A percentile compares a stretch with the other conserved stretches of the same genome.
Evolutionary conservation across 2,113 vertebrate genomes (phyloP).

Genomic region (Bothrops jararaca): DNA sequence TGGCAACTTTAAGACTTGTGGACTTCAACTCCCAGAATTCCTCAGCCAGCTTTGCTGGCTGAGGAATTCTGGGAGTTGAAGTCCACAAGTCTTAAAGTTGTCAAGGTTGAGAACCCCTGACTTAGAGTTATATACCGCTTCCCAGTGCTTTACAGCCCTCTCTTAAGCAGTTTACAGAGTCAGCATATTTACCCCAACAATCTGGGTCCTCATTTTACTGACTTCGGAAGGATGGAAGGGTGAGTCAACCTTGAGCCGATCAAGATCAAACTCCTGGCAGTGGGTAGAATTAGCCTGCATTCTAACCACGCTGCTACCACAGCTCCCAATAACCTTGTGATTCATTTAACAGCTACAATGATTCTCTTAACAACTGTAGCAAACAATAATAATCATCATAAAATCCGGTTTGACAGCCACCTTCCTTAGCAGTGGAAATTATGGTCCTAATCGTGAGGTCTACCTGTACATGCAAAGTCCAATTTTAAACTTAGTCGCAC

Average conservation of each 20-base stretch:
- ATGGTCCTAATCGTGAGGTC: background rate
- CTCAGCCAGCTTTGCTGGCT: too few species aligned
- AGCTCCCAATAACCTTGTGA: background rate
- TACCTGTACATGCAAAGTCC: background rate
- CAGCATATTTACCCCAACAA: background rate
- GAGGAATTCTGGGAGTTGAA: too few species aligned
- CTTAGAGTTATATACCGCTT: background rate
- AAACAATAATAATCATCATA: background rate
- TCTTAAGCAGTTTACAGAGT: background rate
- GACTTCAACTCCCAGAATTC: too few species aligned
- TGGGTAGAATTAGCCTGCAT: background rate
- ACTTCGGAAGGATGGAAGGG: background rate
- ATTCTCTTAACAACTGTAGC: background rate
- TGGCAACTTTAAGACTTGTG: too few species aligned
- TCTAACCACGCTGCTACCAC: background rate
- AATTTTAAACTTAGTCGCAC: slow-evolving; percentile 13
- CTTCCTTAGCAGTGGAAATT: background rate
- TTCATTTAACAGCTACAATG: background rate
- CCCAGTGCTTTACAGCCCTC: background rate
- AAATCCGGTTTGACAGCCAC: background rate
- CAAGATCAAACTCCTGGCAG: background rate
- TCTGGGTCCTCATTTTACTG: background rate
- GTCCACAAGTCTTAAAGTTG: too few species aligned
- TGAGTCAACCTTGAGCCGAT: background rate
- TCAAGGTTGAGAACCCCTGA: too few species aligned